These are phyloP conservation scores for Macaca mulatta DNA, from an alignment of 2,113 vertebrate species.

Conservation along the genomic window DNA sequence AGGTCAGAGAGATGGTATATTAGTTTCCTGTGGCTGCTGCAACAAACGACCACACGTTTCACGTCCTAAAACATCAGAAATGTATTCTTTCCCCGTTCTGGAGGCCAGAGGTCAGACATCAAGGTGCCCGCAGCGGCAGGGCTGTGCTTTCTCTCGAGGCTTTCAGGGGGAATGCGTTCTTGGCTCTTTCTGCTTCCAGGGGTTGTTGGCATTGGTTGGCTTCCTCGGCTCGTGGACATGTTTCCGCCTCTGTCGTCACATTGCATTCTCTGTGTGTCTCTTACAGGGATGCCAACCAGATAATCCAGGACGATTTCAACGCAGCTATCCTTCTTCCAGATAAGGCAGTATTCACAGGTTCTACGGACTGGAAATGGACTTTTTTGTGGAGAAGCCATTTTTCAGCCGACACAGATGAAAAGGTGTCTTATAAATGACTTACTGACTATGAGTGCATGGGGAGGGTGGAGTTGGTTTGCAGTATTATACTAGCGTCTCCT, in stretches of 20 bases:
- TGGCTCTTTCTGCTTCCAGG: neutral
- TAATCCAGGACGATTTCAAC: neutral
- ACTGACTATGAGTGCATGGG: neutral
- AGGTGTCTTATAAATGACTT: neutral
- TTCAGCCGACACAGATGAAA: neutral
- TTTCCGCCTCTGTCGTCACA: neutral
- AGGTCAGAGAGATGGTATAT: fast-evolving
- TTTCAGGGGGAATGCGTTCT: fast-evolving
- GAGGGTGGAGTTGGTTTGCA: neutral
- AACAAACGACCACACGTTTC: neutral
- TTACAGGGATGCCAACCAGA: neutral
- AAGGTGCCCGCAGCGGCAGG: neutral
- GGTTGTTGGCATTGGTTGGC: neutral
- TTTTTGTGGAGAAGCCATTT: neutral
- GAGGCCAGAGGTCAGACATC: neutral
- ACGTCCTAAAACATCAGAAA: neutral
- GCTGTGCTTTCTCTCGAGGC: fast-evolving
- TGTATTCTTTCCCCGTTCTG: neutral
- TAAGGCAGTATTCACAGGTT: neutral
- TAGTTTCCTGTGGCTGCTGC: neutral
- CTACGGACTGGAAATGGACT: neutral
- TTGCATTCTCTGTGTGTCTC: neutral
- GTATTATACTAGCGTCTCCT: neutral
- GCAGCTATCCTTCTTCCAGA: neutral
- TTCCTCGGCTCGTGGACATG: too few relatives aligned